A percentile compares a stretch with the other conserved stretches of the same genome.
These are phyloP conservation scores for Drosophila lacicola DNA, from an alignment of 2,888 invertebrate species.

Conservation along the genomic window DNA sequence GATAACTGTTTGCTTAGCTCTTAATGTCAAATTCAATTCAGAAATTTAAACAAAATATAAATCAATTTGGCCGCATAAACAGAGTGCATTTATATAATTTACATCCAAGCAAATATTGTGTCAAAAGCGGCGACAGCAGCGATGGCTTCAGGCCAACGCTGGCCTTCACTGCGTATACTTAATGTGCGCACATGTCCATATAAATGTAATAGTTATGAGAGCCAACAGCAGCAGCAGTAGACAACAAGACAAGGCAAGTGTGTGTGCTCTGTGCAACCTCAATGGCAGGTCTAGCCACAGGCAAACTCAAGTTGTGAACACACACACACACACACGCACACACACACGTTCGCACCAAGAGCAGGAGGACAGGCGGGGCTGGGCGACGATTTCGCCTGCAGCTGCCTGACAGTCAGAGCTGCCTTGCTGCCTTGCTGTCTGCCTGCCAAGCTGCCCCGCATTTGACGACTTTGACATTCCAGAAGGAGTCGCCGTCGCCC, in stretches of 20 bases:
- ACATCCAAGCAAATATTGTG: conserved; percentile 66
- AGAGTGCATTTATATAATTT: conserved; percentile 53
- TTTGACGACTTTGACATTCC: conserved; percentile 66
- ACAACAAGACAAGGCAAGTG: conserved; percentile 23
- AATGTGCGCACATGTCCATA: conserved; percentile 68
- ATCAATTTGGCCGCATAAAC: conserved; percentile 64
- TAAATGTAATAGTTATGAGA: conserved; percentile 71
- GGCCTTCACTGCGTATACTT: conserved; percentile 72
- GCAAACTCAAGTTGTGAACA: conserved; percentile 52
- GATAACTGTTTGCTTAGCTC: conserved; percentile 44
- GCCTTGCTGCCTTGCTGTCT: conserved; percentile 28
- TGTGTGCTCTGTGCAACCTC: conserved; percentile 63
- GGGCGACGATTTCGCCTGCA: conserved; percentile 53
- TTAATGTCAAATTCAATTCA: conserved; percentile 49
- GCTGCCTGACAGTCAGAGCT: conserved; percentile 32
- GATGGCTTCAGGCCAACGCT: conserved; percentile 39
- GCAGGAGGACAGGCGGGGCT: conserved; percentile 16
- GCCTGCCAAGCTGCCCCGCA: conserved; percentile 37
- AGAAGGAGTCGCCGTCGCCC: conserved; percentile 20
- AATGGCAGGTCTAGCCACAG: conserved; percentile 54
- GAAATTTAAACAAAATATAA: conserved; percentile 63
- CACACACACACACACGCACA: conserved; percentile 23
- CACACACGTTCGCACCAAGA: conserved; percentile 11
- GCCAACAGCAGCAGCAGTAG: conserved; percentile 24
- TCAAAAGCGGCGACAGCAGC: conserved; percentile 37